A percentile compares a stretch with the other conserved stretches of the same genome.
phyloP scores from a whole-genome alignment of 2,888 invertebrate species.

The Oscheius myriophilus region DNA sequence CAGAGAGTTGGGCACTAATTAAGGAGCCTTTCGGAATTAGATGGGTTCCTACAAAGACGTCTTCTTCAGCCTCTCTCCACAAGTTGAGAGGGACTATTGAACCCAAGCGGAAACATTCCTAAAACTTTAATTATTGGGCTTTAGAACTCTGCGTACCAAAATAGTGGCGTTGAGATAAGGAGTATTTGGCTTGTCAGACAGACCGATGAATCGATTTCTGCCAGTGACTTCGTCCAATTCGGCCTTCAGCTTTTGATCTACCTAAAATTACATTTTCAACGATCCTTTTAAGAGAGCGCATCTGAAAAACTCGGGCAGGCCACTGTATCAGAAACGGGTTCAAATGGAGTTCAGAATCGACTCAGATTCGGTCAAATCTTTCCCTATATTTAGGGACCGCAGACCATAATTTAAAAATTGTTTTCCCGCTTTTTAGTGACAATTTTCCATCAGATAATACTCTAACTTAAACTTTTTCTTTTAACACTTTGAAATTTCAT shows the following conservation, averaged over 20 bases:
- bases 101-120: constrained; percentile 13
- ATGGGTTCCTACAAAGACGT: constrained; percentile 34
- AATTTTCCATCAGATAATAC: too few species aligned
- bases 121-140: background rate
- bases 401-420: too few species aligned
- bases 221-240: constrained; percentile 17
- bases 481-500: too few species aligned
- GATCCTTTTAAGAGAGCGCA: too few species aligned
- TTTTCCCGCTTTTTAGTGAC: too few species aligned
- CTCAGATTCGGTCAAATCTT: too few species aligned
- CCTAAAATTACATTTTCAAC: background rate
- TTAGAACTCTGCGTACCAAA: too few species aligned
- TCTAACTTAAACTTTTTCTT: too few species aligned
- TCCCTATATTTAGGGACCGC: too few species aligned
- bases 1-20: constrained; percentile 35
- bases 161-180: constrained; percentile 20
- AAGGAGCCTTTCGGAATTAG: constrained; percentile 33
- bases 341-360: too few species aligned
- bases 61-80: constrained; percentile 26
- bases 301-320: too few species aligned
- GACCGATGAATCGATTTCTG: background rate
- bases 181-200: constrained; percentile 16
- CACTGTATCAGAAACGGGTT: too few species aligned
- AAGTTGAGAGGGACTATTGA: constrained; percentile 16
- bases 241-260: background rate